Percentiles rank a stretch among this genome's conserved stretches.
Evolutionary conservation across 2,113 vertebrate genomes (phyloP).

Genomic region (Ailurus styani): DNA sequence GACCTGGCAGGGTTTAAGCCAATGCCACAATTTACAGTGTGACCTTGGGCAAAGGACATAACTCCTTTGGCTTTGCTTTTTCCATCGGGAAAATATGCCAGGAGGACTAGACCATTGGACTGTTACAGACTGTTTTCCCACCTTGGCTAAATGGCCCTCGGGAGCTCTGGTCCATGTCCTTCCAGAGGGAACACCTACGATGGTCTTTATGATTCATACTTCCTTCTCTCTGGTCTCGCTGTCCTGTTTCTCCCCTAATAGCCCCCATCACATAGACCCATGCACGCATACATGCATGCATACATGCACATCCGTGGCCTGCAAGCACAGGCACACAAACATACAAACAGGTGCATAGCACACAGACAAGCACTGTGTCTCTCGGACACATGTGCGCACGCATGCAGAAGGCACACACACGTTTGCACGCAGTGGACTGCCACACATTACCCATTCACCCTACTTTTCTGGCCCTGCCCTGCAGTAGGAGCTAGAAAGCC

Average conservation of each 20-base stretch:
- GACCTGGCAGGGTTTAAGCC: not conserved
- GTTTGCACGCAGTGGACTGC: fast-evolving
- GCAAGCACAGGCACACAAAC: not conserved
- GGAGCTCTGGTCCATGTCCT: not conserved
- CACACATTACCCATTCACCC: not conserved
- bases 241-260: not conserved
- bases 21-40: not conserved
- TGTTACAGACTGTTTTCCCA: not conserved
- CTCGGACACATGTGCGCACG: not conserved
- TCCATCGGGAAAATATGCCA: not conserved
- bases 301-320: not conserved
- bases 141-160: not conserved
- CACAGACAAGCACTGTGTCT: not conserved
- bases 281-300: not conserved
- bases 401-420: fast-evolving
- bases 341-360: not conserved
- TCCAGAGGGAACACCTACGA: not conserved
- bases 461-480: not conserved
- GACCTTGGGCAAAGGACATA: not conserved
- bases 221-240: not conserved
- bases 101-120: not conserved
- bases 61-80: not conserved
- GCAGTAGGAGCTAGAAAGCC: not conserved
- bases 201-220: not conserved
- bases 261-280: not conserved